Evolutionary conservation across 2,113 vertebrate genomes (phyloP), one percentile per base, ranked within the genome.

Genomic region (Crocuta crocuta): DNA sequence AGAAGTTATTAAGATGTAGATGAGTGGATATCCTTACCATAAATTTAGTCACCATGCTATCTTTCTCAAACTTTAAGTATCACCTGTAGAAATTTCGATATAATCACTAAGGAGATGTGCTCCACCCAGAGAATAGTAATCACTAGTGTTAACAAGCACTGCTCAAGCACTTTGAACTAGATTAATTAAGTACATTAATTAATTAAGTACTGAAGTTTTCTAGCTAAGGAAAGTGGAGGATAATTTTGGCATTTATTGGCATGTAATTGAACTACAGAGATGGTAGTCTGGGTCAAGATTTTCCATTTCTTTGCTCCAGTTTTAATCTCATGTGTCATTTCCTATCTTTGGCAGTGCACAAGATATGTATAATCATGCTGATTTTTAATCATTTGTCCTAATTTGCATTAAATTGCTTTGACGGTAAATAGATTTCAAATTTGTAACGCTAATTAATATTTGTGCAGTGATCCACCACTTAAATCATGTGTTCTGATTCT

Each of bases 371-470:
- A 97, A 94, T 97, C 94, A 97, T 91, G 55, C 33, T 96, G 68
- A 53, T 92, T 93, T 48, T 94, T 92, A 91, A 97, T 97, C 35
- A 87, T 80, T 83, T 86, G 7, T 21, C 85, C 66, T 97, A 93
- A 97, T 97, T 98, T 96, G 89, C 92, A 98, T 97, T 97, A 97
- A 97, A 97, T 97, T 97, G 79, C 83, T 97, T 95, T 95, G 84
- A 95, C 92, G 70, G 95, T 82, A 90, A 97, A 92, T 93, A 78
- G 28, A 63, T 80, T 94, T 97, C 79, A 92, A 76, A 95, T 96
- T 88, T 96, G n/a, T 96, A 96, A 94, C 87, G 97, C 31, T 97
- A 97, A 96, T 97, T 95, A 90, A 91, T 95, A 97, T 87, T 83
- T 95, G n/a, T 92, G 81, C 55, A 91, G n/a, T 70, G 80, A 93